Conservation (phyloP, 2,888 invertebrate genomes). For the Homarus gammarus region DNA sequence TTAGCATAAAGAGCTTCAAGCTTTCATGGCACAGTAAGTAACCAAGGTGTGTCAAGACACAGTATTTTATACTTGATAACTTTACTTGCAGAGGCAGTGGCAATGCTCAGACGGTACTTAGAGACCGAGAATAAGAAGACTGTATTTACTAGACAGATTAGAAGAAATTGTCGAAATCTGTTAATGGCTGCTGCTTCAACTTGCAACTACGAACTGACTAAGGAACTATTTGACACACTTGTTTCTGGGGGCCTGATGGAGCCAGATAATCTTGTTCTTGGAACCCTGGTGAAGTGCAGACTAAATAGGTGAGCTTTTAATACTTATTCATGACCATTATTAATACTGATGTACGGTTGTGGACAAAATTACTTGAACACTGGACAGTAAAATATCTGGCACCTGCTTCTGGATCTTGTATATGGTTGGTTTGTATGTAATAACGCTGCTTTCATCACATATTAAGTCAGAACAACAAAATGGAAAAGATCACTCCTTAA, state of each 20-base stretch:
- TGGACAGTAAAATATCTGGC: too few species aligned
- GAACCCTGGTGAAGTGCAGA: conserved; percentile 43
- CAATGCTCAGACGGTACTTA: background rate
- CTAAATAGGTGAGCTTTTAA: conserved; percentile 30
- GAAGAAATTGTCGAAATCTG: conserved; percentile 53
- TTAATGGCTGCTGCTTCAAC: conserved; percentile 45
- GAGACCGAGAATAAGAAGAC: background rate
- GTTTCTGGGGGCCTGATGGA: background rate
- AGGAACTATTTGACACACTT: conserved; percentile 21
- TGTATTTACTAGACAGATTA: background rate
- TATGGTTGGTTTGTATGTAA: too few species aligned
- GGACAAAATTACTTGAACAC: too few species aligned
- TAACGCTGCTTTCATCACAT: too few species aligned
- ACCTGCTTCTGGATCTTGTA: too few species aligned
- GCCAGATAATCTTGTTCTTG: conserved; percentile 33
- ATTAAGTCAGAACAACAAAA: too few species aligned
- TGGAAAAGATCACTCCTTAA: too few species aligned
- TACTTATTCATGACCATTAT: background rate
- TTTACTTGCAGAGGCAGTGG: conserved; percentile 56
- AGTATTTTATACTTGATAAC: too few species aligned
- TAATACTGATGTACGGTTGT: too few species aligned
- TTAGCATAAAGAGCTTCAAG: too few species aligned
- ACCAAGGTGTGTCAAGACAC: too few species aligned
- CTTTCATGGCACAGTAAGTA: too few species aligned
- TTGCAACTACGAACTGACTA: background rate